Evolutionary conservation across 2,888 invertebrate species (phyloP).

Genomic region (Macrophya annulata): DNA sequence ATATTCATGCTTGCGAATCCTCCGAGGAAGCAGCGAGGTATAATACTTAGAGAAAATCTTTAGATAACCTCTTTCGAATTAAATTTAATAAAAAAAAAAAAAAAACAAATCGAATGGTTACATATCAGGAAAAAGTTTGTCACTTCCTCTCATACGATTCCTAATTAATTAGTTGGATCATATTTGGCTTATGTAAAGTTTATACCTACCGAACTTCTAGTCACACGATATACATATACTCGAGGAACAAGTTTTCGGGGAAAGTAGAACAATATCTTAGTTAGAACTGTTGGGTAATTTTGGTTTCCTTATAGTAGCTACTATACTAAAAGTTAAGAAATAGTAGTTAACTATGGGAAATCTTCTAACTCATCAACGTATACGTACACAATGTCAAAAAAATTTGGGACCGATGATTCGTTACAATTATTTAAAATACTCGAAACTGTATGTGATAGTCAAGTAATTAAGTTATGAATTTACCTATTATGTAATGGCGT

Average conservation of each 20-base stretch:
- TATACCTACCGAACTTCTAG: neutral
- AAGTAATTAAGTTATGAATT: neutral
- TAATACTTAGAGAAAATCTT: neutral
- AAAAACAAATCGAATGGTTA: neutral
- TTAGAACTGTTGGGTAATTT: constrained; percentile 71
- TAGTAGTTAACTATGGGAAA: neutral
- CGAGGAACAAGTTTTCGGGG: constrained; percentile 69
- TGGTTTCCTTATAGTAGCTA: constrained; percentile 16
- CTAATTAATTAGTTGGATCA: neutral
- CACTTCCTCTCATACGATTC: neutral
- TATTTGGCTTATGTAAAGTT: neutral
- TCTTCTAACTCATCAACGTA: neutral
- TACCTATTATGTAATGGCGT: constrained; percentile 8
- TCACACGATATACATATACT: neutral
- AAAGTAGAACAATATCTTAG: constrained; percentile 73
- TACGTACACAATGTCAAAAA: neutral
- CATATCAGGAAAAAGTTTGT: neutral
- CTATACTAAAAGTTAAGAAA: constrained; percentile 16
- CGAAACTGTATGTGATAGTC: neutral
- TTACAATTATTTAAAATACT: neutral
- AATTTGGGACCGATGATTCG: neutral
- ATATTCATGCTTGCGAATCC: neutral
- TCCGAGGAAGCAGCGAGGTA: neutral
- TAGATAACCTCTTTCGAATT: neutral
- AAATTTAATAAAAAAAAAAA: neutral